phyloP scores from a whole-genome alignment of 1,140 invertebrate species.

The Drosophila bipectinata region DNA sequence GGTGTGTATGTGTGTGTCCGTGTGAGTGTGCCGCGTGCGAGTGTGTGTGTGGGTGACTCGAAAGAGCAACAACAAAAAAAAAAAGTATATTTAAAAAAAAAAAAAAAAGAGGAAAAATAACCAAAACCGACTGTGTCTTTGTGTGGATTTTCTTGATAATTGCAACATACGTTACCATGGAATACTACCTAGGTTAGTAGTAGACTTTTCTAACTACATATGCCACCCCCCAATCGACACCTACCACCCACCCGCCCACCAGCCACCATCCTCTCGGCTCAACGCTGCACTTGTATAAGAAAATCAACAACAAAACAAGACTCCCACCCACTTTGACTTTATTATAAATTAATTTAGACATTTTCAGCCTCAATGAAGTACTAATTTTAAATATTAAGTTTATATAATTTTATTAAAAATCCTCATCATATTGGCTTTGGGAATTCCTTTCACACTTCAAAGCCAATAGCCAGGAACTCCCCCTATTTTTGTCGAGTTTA shows the following conservation, averaged over 20 bases:
- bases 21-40: slow-evolving; percentile 50
- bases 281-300: slow-evolving; percentile 23
- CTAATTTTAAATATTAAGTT: no score
- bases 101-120: slow-evolving; percentile 41
- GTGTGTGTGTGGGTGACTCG: slow-evolving; percentile 47
- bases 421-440: neutral
- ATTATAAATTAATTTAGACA: neutral
- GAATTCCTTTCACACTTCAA: neutral
- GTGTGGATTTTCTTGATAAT: slow-evolving; percentile 74
- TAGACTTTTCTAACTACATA: slow-evolving; percentile 45
- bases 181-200: slow-evolving; percentile 81
- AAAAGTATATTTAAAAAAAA: slow-evolving; percentile 35
- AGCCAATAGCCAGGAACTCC: neutral
- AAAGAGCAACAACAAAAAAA: slow-evolving; percentile 30
- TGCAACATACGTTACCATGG: slow-evolving; percentile 81
- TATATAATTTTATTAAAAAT: no score
- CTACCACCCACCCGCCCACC: slow-evolving; percentile 8
- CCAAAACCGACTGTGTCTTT: slow-evolving; percentile 71
- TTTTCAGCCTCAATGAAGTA: neutral
- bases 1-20: slow-evolving; percentile 40
- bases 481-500: neutral
- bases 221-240: slow-evolving; percentile 15
- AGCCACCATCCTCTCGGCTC: neutral
- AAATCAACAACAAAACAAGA: slow-evolving; percentile 2
- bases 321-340: neutral